Evolutionary conservation across 2,888 invertebrate species (phyloP).

Genomic region (Megamerina dolium): DNA sequence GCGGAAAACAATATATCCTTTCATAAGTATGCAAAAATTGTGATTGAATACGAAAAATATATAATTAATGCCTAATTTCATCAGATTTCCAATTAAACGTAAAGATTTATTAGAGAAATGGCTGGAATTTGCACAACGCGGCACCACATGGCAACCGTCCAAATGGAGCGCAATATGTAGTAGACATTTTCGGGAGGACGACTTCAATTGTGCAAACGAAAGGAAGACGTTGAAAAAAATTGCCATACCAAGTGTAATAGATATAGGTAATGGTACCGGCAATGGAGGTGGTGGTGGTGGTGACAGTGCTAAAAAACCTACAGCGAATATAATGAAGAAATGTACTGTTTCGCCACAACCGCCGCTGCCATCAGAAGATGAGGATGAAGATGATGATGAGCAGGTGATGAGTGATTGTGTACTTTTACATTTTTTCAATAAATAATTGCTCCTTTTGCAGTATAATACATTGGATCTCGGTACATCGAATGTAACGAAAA

Average conservation of each 20-base stretch:
- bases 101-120: constrained; percentile 40
- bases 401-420: no score
- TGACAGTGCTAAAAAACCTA: not conserved
- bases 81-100: constrained; percentile 46
- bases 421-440: not conserved
- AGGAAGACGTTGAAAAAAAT: constrained; percentile 42
- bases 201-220: constrained; percentile 40
- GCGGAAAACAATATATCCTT: constrained; percentile 47
- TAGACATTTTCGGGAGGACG: constrained; percentile 41
- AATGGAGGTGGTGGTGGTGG: constrained; percentile 3
- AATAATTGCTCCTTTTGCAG: not conserved
- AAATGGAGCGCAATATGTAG: constrained; percentile 49
- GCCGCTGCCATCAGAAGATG: not conserved
- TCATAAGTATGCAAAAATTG: constrained; percentile 45
- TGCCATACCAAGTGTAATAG: constrained; percentile 38
- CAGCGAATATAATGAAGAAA: constrained; percentile 9
- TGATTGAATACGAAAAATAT: no score
- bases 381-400: not conserved
- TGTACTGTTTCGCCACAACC: constrained; percentile 10
- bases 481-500: constrained; percentile 19
- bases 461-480: not conserved
- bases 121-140: constrained; percentile 43
- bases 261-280: not conserved
- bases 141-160: constrained; percentile 43
- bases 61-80: no score